phyloP scores from a whole-genome alignment of 1,140 invertebrate species.

The Procambarus clarkii region DNA sequence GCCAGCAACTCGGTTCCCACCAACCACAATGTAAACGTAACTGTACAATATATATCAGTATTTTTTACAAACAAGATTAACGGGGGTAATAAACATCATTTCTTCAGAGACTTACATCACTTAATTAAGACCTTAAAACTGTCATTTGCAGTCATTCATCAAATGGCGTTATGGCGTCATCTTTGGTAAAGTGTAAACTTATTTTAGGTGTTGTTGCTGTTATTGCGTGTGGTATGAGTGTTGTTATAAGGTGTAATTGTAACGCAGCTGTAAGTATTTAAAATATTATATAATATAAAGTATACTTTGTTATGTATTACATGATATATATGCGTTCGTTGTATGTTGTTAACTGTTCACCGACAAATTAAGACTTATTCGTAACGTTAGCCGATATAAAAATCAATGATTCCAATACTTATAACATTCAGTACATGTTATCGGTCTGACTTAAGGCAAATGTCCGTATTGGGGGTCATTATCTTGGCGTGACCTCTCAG shows the following conservation, averaged over 20 bases:
- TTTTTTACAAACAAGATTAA: background rate
- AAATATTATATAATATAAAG: background rate
- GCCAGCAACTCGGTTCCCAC: background rate
- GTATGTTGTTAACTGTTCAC: conserved; percentile 6
- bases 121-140: background rate
- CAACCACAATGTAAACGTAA: background rate
- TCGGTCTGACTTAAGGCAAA: background rate
- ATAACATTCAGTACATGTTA: background rate
- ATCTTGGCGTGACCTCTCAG: background rate
- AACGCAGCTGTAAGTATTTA: conserved; percentile 19
- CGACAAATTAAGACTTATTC: background rate
- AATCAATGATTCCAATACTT: background rate
- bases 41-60: background rate
- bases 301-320: conserved; percentile 18
- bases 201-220: conserved; percentile 1
- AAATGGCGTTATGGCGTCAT: background rate
- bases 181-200: background rate
- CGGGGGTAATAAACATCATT: background rate
- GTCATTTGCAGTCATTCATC: background rate
- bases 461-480: background rate
- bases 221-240: conserved; percentile 13
- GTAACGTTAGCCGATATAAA: background rate
- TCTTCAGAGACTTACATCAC: too few relatives aligned
- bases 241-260: conserved; percentile 23
- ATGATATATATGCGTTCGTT: background rate